Percentiles rank a stretch among this genome's conserved stretches.
Evolutionary conservation across 2,797 vertebrate genomes (phyloP).

Genomic region (Numenius phaeopus): DNA sequence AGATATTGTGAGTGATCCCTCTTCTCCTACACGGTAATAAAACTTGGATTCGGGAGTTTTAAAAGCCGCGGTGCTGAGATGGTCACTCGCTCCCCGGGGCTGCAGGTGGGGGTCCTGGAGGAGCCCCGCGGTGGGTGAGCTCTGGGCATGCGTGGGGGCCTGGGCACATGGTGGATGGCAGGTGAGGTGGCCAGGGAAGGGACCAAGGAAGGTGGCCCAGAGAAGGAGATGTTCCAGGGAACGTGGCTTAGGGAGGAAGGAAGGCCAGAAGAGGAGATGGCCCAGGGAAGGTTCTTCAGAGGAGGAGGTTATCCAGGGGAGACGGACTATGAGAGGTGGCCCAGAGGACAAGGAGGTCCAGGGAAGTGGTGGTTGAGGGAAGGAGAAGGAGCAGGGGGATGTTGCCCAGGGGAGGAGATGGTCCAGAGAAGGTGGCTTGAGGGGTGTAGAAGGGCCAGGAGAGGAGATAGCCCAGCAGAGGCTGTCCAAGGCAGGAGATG

Average conservation of each 20-base stretch:
- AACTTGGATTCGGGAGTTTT: slow-evolving; percentile 70
- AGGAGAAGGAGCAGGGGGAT: not conserved
- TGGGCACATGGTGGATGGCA: accelerated
- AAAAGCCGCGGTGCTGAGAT: not conserved
- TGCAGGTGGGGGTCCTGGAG: not conserved
- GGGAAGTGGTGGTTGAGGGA: no score
- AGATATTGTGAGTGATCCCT: slow-evolving; percentile 60
- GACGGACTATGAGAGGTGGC: not conserved
- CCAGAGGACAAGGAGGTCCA: not conserved
- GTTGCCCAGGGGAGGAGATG: no score
- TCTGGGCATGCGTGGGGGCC: not conserved
- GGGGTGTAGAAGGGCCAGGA: no score
- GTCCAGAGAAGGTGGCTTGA: not conserved
- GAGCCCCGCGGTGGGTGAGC: not conserved
- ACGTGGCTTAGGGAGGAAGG: not conserved
- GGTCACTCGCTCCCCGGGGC: not conserved
- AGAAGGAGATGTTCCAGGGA: not conserved
- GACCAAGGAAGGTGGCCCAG: not conserved
- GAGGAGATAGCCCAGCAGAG: not conserved
- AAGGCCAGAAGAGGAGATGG: not conserved
- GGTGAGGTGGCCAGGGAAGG: not conserved
- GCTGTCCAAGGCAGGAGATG: not conserved
- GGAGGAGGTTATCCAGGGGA: not conserved
- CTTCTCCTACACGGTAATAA: slow-evolving; percentile 55
- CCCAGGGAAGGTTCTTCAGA: not conserved